These are phyloP conservation scores for Apodemia duryi DNA, from an alignment of 2,888 invertebrate genomes.

Conservation along the genomic window DNA sequence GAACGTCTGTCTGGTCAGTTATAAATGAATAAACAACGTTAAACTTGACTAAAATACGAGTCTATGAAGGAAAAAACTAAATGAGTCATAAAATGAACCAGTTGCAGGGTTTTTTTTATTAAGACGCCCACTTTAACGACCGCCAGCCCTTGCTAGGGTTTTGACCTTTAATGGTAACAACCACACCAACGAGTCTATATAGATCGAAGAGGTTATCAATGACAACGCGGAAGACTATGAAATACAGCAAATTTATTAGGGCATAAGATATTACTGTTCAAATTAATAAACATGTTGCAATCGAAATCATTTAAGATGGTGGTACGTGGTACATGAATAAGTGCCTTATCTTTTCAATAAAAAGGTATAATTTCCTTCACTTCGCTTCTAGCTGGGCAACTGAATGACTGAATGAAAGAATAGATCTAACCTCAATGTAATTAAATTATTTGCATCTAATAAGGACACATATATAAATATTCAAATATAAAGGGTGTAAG, in stretches of 20 bases:
- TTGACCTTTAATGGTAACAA: slow-evolving; percentile 58
- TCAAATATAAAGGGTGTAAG: too few relatives aligned
- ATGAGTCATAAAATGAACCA: slow-evolving; percentile 55
- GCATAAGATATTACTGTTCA: not conserved
- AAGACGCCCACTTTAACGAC: slow-evolving; percentile 55
- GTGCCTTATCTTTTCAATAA: too few relatives aligned
- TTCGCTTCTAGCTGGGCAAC: too few relatives aligned
- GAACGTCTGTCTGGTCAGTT: not conserved
- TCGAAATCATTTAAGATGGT: not conserved
- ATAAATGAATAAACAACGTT: not conserved
- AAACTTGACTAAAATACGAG: slow-evolving; percentile 1
- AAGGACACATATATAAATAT: too few relatives aligned
- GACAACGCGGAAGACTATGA: slow-evolving; percentile 8
- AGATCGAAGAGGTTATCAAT: not conserved
- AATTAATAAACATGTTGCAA: not conserved
- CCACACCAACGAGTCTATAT: not conserved
- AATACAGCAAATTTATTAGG: slow-evolving; percentile 11
- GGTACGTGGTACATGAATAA: not conserved
- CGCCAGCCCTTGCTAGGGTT: slow-evolving; percentile 46
- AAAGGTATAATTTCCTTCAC: too few relatives aligned
- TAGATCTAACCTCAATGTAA: too few relatives aligned
- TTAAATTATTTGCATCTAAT: too few relatives aligned
- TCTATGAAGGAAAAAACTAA: slow-evolving; percentile 38
- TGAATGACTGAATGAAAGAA: too few relatives aligned
- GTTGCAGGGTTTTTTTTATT: slow-evolving; percentile 57